Evolutionary conservation across 2,113 vertebrate genomes (phyloP), one percentile per base, ranked within the genome.

Genomic region (Rhynchomys soricoides): DNA sequence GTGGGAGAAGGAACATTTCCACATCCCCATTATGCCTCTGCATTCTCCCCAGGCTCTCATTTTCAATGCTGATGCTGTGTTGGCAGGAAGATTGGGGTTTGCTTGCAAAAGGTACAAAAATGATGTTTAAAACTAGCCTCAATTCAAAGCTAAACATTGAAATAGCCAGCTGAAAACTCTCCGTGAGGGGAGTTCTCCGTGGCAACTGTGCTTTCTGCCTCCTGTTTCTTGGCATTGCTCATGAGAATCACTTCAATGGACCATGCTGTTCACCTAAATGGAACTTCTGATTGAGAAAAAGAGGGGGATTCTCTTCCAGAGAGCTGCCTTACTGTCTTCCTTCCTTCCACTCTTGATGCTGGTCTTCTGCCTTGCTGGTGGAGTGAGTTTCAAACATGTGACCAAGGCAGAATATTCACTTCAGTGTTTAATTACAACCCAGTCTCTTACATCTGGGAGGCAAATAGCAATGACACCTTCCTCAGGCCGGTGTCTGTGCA

Each of bases 401-500:
- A 68, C 2, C 37, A 37, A 88, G 13, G 21, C 62, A n/a, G 78
- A 71, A 29, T 2, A 3, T 17, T 7, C n/a, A 29, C 68, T 52
- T 57, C 5, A 0, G 40, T 9, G 16, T 79, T 40, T 17, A 45
- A 17, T 29, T 13, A 10, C 13, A 50, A 7, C 83, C 57, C 31
- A 0, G 17, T 40, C 4, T 7, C 17, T 17, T 73, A 55, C 40
- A 1, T 13, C 66, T 45, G 8, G 21, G n/a, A 89, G 26, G 10
- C 52, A 91, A 70, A 79, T 4, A 48, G 71, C 17, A 64, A 40
- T 1, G 1, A 48, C 9, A 4, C 40, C n/a, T 43, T 1, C 43
- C 1, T 31, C 50, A 45, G 29, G 43, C 24, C 21, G 59, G n/a
- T 8, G 0, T 12, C 40, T 7, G 0, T 17, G 50, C 2, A 6